These are phyloP conservation scores for Aphis craccivora DNA, from an alignment of 1,140 invertebrate genomes.

Conservation along the genomic window DNA sequence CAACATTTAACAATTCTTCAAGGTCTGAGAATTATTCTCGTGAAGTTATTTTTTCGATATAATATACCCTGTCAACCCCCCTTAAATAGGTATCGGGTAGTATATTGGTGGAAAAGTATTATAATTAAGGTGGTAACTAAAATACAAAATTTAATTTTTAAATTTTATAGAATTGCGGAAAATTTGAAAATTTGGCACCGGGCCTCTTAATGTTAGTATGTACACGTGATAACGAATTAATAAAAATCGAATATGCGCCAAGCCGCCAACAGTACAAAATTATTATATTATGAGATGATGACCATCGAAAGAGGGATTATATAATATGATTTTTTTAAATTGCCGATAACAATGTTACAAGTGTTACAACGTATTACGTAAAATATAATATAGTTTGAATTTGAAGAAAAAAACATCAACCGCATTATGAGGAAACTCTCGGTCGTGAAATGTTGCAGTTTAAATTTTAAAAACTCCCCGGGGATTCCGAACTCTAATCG, in stretches of 20 bases:
- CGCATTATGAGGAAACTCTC: not conserved
- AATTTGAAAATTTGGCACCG: too few relatives aligned
- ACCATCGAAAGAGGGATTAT: not conserved
- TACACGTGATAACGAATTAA: not conserved
- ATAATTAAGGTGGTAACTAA: too few relatives aligned
- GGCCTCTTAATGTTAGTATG: too few relatives aligned
- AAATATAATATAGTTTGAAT: not conserved
- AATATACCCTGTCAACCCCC: too few relatives aligned
- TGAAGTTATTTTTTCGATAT: too few relatives aligned
- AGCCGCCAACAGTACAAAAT: not conserved
- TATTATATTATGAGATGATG: not conserved
- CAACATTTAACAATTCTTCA: too few relatives aligned
- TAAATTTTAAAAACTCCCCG: constrained; percentile 24
- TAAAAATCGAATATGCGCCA: not conserved
- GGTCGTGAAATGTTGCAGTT: not conserved
- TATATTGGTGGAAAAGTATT: too few relatives aligned
- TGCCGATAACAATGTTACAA: not conserved
- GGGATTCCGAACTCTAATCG: constrained; percentile 23
- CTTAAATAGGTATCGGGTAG: too few relatives aligned
- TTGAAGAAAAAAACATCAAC: not conserved
- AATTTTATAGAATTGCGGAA: too few relatives aligned
- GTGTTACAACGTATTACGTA: not conserved
- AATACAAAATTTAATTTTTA: too few relatives aligned
- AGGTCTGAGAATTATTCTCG: too few relatives aligned
- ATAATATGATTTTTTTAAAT: not conserved